Conservation (phyloP, 2,113 vertebrate species). For the Psilopogon haemacephalus region DNA sequence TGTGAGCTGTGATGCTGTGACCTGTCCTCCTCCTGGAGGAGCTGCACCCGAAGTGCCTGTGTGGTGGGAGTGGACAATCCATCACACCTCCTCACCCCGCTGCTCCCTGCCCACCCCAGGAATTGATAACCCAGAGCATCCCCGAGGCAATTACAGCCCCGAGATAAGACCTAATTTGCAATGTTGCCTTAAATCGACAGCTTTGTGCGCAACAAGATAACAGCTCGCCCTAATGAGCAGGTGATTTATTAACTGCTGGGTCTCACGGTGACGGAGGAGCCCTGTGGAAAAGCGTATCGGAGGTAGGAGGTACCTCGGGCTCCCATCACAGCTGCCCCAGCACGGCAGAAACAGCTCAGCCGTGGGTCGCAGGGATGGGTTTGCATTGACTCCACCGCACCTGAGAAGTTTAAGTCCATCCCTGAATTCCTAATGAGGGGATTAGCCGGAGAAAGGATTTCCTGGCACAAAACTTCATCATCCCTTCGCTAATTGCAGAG, state of each 20-base stretch:
- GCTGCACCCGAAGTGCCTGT: neutral
- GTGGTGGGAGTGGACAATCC: neutral
- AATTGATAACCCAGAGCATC: neutral
- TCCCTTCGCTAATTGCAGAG: neutral
- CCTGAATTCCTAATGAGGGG: neutral
- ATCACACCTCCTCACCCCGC: fast-evolving
- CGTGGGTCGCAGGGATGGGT: neutral
- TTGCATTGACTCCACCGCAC: neutral
- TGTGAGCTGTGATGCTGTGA: too few species aligned
- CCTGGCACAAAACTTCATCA: neutral
- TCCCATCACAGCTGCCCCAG: fast-evolving
- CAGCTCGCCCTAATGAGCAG: neutral
- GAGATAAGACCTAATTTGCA: neutral
- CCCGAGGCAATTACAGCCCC: neutral
- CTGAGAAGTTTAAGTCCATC: neutral
- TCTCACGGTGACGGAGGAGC: neutral
- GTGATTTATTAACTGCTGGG: neutral
- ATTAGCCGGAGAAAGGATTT: constrained; percentile 15
- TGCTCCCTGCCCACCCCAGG: neutral
- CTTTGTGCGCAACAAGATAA: neutral
- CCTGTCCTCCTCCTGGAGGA: neutral
- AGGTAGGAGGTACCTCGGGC: neutral
- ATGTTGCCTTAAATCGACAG: neutral
- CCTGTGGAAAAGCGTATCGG: neutral
- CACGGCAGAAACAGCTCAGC: fast-evolving